These are phyloP conservation scores for Hemistola chrysoprasaria DNA, from an alignment of 2,888 invertebrate genomes.

Conservation along the genomic window DNA sequence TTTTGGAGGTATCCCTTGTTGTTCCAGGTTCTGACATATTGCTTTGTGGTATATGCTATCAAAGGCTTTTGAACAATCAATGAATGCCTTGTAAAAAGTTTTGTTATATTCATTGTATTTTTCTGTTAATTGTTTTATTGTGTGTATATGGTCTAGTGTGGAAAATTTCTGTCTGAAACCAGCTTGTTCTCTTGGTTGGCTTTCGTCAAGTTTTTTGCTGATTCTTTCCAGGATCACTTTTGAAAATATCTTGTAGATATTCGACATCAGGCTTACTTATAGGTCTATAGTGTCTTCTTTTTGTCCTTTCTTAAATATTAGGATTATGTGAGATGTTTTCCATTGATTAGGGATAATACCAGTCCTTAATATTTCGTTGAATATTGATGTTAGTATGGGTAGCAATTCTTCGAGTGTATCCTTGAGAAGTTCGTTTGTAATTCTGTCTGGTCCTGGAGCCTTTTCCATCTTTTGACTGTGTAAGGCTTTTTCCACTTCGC, in stretches of 20 bases:
- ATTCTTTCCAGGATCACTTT: conserved; percentile 19
- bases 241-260: conserved; percentile 11
- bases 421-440: conserved; percentile 14
- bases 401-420: background rate
- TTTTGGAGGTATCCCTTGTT: background rate
- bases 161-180: conserved; percentile 12
- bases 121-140: conserved; percentile 9
- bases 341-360: conserved; percentile 3
- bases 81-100: conserved; percentile 9
- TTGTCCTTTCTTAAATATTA: conserved; percentile 11
- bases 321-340: conserved; percentile 6
- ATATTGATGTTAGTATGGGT: conserved; percentile 1
- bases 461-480: conserved; percentile 14
- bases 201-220: conserved; percentile 3
- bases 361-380: conserved; percentile 10
- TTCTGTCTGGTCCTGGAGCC: conserved; percentile 15
- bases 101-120: conserved; percentile 10
- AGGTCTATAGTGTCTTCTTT: conserved; percentile 3
- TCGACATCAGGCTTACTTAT: conserved; percentile 10
- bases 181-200: conserved; percentile 20
- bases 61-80: conserved; percentile 10
- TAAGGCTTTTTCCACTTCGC: conserved; percentile 17
- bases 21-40: background rate
- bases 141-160: conserved; percentile 19
- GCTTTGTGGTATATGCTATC: background rate